Conservation (phyloP, 2,113 vertebrate genomes). For the Pseudopipra pipra region DNA sequence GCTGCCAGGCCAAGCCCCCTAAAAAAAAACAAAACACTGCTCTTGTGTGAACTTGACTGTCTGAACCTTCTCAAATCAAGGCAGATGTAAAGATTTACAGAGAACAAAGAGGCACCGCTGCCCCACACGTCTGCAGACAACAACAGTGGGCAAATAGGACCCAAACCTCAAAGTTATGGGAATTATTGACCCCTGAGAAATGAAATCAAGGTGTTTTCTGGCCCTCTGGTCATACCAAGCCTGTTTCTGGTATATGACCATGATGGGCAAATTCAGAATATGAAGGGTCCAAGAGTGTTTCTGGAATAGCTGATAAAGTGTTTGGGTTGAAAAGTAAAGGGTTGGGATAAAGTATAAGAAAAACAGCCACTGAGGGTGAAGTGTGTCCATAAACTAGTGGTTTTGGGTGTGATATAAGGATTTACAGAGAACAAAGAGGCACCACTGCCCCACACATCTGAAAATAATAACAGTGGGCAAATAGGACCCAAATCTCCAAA, state of each 20-base stretch:
- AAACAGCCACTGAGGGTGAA: not conserved
- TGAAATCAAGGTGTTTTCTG: not conserved
- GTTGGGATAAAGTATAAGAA: not conserved
- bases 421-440: no score
- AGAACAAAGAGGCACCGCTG: rapidly evolving
- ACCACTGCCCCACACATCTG: no score
- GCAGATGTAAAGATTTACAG: not conserved
- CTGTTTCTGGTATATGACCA: rapidly evolving
- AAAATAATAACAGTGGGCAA: no score
- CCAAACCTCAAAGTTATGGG: not conserved
- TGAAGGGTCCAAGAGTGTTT: not conserved
- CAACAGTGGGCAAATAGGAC: not conserved
- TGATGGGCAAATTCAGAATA: not conserved
- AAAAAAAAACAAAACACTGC: rapidly evolving
- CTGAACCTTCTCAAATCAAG: not conserved
- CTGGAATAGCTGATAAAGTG: not conserved
- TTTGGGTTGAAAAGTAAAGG: not conserved
- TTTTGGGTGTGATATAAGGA: not conserved
- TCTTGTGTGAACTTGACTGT: not conserved
- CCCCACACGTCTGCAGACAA: not conserved
- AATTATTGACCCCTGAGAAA: not conserved
- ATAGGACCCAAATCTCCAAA: no score
- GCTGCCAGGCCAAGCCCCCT: not conserved
- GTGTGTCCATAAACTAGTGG: not conserved
- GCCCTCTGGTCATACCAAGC: not conserved